These are phyloP conservation scores for Biston betularia DNA, from an alignment of 2,888 invertebrate genomes.

Conservation along the genomic window DNA sequence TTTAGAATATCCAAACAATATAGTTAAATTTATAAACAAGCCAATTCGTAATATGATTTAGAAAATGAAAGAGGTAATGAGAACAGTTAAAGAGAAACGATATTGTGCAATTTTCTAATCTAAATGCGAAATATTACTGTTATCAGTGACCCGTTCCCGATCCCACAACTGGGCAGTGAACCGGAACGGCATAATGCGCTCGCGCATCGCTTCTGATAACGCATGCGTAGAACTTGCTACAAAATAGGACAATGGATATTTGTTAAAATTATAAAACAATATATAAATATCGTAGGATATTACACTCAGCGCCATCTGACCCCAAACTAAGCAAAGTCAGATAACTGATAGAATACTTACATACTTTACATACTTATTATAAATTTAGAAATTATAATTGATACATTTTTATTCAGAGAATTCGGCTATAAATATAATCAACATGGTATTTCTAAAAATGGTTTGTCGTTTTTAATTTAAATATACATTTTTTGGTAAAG, in stretches of 20 bases:
- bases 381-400: too few species aligned
- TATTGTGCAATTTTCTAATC: constrained; percentile 16
- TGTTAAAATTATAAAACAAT: not conserved
- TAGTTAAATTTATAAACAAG: not conserved
- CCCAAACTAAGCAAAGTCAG: too few species aligned
- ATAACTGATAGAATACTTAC: too few species aligned
- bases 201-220: constrained; percentile 53
- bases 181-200: constrained; percentile 53
- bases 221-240: constrained; percentile 14
- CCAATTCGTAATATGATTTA: too few species aligned
- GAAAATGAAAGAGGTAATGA: not conserved
- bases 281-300: too few species aligned
- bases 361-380: too few species aligned
- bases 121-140: constrained; percentile 18
- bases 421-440: too few species aligned
- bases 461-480: too few species aligned
- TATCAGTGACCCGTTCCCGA: constrained; percentile 37
- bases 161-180: constrained; percentile 32
- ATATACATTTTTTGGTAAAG: too few species aligned
- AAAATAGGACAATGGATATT: constrained; percentile 1
- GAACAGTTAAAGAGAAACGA: not conserved
- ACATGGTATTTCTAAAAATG: too few species aligned
- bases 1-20: not conserved
- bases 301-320: too few species aligned
- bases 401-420: not conserved